Base-by-base conservation (phyloP, 2,113 vertebrate species). In the Hipposideros armiger region DNA sequence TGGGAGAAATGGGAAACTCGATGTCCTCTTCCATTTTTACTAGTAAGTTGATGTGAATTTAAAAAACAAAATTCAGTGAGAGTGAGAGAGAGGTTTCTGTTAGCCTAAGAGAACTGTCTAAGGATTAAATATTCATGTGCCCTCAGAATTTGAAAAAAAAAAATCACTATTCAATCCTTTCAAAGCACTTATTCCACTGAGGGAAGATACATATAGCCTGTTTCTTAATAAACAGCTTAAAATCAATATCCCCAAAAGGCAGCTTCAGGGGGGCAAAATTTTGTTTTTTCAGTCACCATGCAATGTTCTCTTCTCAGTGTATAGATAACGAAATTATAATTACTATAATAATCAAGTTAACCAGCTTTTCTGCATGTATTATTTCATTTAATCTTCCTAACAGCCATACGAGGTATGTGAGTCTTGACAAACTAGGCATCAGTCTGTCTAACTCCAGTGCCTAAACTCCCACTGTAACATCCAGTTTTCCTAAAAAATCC, bases 1-100 rank as follows among this genome's bases (percentile, higher is more conserved):
- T 64, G 22, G 91, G 45, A 76, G 54, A 95, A 93, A 94, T 22
- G 52, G 74, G 95, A 92, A 91, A 80, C 45, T 90, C 26, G 58
- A 7, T 62, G 0, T 52, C 80, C 19, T 32, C 36, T 96, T 78
- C 1, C 3, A 54, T 32, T 69, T 76, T 52, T 69, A 7, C 15
- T 5, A n/a, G 5, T 28, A 60, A 84, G 22, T 52, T 52, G 32
- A 58, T 0, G 14, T 85, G 56, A 80, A 36, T 76, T 82, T 16
- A 22, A 16, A 2, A 28, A 40, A 64, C 1, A 70, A 58, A 67
- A 74, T 17, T 54, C 26, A 88, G 3, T 30, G 4, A 62, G 1
- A 32, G 7, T 50, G 16, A 85, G 6, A 78, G 2, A 81, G 2
- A 81, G 30, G 8, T 86, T 11, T 47, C 19, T 4, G 67, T 70